These are phyloP conservation scores for Trachelus stipa DNA, from an alignment of 2,888 invertebrate species.

Conservation along the genomic window DNA sequence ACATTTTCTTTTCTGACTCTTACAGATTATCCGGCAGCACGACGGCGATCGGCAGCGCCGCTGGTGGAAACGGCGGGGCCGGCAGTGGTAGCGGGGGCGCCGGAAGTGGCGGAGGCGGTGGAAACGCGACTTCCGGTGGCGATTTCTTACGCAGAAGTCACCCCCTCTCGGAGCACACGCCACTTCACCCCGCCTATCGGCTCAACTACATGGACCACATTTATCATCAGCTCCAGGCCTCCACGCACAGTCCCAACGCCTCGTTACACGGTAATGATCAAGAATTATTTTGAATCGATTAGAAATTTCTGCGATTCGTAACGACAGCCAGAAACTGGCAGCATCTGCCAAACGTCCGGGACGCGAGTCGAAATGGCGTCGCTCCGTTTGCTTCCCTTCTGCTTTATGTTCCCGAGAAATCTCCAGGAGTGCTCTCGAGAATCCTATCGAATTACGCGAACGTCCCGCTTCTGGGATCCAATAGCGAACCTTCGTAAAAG, in stretches of 20 bases:
- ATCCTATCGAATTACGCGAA: conserved; percentile 12
- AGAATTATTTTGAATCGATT: neutral
- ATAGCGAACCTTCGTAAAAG: neutral
- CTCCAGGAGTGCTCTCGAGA: conserved; percentile 1
- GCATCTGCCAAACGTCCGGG: neutral
- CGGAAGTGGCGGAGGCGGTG: conserved; percentile 68
- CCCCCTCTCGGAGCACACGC: conserved; percentile 74
- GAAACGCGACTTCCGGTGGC: conserved; percentile 73
- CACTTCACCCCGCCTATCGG: conserved; percentile 77
- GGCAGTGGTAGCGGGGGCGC: conserved; percentile 58
- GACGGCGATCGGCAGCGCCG: conserved; percentile 55
- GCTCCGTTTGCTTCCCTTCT: neutral
- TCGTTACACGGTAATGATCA: conserved; percentile 76
- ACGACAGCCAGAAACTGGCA: neutral
- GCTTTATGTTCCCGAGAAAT: conserved; percentile 5
- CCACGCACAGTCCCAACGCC: conserved; percentile 72
- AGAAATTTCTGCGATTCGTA: neutral
- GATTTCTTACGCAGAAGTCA: conserved; percentile 72
- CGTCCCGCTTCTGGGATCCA: neutral
- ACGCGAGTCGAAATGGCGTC: neutral
- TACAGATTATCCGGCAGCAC: conserved; percentile 60
- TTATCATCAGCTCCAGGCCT: conserved; percentile 78
- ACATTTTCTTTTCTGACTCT: conserved; percentile 15
- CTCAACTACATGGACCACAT: conserved; percentile 84
- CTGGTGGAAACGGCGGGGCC: conserved; percentile 22